Evolutionary conservation across 2,797 vertebrate genomes (phyloP).

Genomic region (Cossypha polioptera): DNA sequence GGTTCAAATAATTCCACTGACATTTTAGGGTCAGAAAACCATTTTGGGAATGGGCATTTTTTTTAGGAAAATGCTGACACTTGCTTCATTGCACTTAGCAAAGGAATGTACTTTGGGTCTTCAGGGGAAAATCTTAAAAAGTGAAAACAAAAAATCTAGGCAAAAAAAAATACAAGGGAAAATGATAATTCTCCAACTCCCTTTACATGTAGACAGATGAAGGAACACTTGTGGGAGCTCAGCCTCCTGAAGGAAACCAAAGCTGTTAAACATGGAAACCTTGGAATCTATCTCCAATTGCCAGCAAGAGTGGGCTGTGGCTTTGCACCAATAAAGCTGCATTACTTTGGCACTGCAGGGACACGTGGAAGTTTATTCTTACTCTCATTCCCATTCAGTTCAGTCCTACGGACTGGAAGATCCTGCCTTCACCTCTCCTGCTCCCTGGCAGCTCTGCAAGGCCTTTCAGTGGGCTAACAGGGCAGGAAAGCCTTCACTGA

Average conservation of each 20-base stretch:
- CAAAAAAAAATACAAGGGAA: background rate
- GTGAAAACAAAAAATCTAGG: background rate
- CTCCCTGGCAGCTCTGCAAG: background rate
- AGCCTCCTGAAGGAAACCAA: background rate
- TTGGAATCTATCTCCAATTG: background rate
- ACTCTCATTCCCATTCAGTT: background rate
- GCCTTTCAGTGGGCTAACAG: background rate
- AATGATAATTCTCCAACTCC: background rate
- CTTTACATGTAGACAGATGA: background rate
- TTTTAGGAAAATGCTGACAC: background rate
- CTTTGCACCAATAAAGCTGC: background rate
- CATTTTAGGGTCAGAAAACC: background rate
- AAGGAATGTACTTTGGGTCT: background rate
- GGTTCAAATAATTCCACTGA: background rate
- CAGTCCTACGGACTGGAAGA: background rate
- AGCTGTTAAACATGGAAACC: background rate
- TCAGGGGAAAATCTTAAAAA: background rate
- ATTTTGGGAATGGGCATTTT: background rate
- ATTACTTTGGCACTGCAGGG: background rate
- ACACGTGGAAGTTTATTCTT: background rate
- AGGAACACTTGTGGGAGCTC: background rate
- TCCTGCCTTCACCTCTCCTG: background rate
- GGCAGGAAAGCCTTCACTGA: background rate
- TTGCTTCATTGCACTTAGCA: background rate
- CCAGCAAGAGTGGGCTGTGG: background rate